A percentile compares a stretch with the other conserved stretches of the same genome.
These are phyloP conservation scores for Geothlypis trichas DNA, from an alignment of 2,113 vertebrate species.

Conservation along the genomic window DNA sequence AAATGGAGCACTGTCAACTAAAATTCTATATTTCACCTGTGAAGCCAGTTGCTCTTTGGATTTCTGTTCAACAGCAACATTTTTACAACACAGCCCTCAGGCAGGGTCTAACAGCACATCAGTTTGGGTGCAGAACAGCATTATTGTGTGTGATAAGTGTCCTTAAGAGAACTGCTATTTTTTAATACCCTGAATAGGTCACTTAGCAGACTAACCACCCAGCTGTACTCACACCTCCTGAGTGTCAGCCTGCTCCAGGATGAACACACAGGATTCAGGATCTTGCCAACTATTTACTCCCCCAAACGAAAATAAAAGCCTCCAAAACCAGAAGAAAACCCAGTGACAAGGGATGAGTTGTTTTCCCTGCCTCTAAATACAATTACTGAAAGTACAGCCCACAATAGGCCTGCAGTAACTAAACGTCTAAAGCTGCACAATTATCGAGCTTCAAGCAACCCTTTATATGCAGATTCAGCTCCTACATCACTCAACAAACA, in stretches of 20 bases:
- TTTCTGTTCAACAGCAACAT: slow-evolving; percentile 46
- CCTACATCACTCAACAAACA: neutral
- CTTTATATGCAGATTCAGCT: neutral
- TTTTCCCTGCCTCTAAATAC: neutral
- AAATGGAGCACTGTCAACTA: slow-evolving; percentile 35
- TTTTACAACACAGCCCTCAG: slow-evolving; percentile 45
- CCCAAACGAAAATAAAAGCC: neutral
- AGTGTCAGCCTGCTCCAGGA: neutral
- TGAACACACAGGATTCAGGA: neutral
- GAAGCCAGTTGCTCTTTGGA: neutral
- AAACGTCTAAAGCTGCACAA: neutral
- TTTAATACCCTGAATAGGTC: slow-evolving; percentile 18
- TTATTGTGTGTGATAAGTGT: neutral
- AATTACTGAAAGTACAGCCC: neutral
- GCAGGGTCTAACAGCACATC: slow-evolving; percentile 16
- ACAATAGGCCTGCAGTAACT: neutral
- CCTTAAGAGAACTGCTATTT: neutral
- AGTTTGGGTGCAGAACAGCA: neutral
- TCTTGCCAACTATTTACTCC: neutral
- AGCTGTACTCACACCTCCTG: neutral
- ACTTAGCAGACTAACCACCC: slow-evolving; percentile 7
- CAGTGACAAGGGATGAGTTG: neutral
- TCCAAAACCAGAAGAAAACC: neutral
- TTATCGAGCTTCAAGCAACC: neutral
- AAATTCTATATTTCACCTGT: slow-evolving; percentile 37